phyloP scores from a whole-genome alignment of 2,797 vertebrate species.

The Hypotaenidia okinawae region DNA sequence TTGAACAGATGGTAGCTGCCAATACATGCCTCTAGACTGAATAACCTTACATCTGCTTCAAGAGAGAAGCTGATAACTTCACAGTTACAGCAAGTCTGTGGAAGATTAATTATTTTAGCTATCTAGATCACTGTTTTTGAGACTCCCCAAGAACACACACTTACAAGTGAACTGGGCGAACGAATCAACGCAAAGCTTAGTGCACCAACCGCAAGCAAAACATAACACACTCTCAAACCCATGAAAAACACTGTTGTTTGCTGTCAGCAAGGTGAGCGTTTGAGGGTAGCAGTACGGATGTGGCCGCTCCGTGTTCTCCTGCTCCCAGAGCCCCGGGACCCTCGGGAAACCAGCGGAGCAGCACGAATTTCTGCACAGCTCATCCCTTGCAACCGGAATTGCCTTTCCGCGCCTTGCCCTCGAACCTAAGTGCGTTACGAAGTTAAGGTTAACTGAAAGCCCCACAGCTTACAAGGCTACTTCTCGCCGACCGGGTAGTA shows the following conservation, averaged over 20 bases:
- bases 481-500: background rate
- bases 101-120: background rate
- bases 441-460: background rate
- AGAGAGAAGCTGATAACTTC: background rate
- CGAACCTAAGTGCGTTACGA: background rate
- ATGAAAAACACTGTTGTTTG: background rate
- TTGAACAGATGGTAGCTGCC: constrained; percentile 23
- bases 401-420: background rate
- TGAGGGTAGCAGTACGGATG: background rate
- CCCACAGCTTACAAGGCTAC: background rate
- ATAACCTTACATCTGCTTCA: constrained; percentile 10
- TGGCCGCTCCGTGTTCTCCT: background rate
- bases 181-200: background rate
- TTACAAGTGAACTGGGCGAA: background rate
- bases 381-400: background rate
- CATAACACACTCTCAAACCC: background rate
- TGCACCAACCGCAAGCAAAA: background rate
- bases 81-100: background rate
- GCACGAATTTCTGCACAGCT: background rate
- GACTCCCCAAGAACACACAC: background rate
- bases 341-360: background rate
- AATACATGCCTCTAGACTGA: background rate
- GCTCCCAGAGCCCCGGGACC: background rate
- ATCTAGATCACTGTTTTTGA: background rate
- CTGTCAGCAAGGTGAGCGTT: accelerated